Evolutionary conservation across 2,113 vertebrate species (phyloP), one percentile per base, ranked within the genome.

Genomic region (Isichthys henryi): DNA sequence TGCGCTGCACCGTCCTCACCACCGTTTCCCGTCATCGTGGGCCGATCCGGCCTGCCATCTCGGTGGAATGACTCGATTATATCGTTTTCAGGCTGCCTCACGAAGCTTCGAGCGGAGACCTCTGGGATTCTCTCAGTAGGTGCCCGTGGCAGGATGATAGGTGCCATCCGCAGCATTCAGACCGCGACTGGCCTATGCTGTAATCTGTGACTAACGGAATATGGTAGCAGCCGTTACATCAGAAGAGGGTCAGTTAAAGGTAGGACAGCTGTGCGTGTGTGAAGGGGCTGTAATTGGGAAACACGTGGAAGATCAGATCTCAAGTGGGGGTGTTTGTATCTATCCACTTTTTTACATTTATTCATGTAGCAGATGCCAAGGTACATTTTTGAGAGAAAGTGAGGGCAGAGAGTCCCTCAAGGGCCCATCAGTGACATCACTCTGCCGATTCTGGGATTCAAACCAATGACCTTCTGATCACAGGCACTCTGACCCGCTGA

Each of bases 261-360:
- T 50, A 6, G 27, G 84, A 91, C 91, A 90, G 43, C 82, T 92
- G 87, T 91, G 88, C 48, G 89, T 90, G 84, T 82, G 83, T 88
- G 62, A n/a, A 21, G n/a, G 88, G 19, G 49, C 10, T 53, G 23
- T 52, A 56, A 91, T 17, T 58, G 45, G 49, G 52, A 49, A 27
- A 27, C 31, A 87, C 45, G n/a, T 27, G 84, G 21, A 66, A 74
- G 56, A 8, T 86, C 85, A 87, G 90, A 45, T 35, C 43, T 15
- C 9, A 45, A 50, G 46, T 27, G 45, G 62, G 39, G 1, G n/a
- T 31, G 62, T 70, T 11, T 31, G 62, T 31, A 70, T 70, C 62
- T 1, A 31, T 11, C 3, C n/a, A 66, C 62, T 13, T 70, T 70
- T 70, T 70, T 70, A 31, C 10, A 70, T 70, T 13, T 31, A 70